phyloP scores from a whole-genome alignment of 2,888 invertebrate species.

The Yponomeuta malinellus region DNA sequence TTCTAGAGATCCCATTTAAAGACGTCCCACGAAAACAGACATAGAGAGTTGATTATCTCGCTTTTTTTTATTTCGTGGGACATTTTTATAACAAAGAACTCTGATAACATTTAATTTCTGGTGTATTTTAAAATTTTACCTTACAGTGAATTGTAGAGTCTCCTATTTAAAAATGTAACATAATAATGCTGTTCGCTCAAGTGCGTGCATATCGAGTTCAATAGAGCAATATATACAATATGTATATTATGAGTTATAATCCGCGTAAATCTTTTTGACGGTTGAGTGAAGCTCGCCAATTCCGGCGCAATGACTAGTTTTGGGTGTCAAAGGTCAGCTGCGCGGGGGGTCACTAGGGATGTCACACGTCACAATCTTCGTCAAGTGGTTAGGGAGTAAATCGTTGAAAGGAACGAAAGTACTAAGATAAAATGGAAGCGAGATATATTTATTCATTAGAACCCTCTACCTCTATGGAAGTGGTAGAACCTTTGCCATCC shows the following conservation, averaged over 20 bases:
- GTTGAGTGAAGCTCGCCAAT: too few species aligned
- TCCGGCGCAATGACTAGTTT: too few species aligned
- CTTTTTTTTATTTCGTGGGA: background rate
- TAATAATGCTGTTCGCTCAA: background rate
- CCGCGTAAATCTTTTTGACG: background rate
- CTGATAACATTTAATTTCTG: slow-evolving; percentile 47
- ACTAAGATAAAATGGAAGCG: too few species aligned
- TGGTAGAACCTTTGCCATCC: too few species aligned
- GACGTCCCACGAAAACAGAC: background rate
- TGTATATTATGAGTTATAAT: background rate
- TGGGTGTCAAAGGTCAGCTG: too few species aligned
- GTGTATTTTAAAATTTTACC: slow-evolving; percentile 64
- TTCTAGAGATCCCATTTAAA: background rate
- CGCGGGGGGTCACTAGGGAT: too few species aligned
- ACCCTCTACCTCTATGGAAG: too few species aligned
- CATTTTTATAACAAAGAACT: background rate
- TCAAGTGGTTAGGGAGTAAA: too few species aligned
- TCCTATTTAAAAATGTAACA: slow-evolving; percentile 31
- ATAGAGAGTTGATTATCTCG: background rate
- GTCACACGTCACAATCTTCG: too few species aligned
- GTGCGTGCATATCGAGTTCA: background rate
- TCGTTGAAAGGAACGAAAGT: too few species aligned
- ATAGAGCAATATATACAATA: background rate
- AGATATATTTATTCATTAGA: too few species aligned
- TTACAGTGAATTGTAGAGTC: slow-evolving; percentile 60